Base-by-base conservation (phyloP, 1,140 invertebrate species). In the Pygmarrhopalites habei region DNA sequence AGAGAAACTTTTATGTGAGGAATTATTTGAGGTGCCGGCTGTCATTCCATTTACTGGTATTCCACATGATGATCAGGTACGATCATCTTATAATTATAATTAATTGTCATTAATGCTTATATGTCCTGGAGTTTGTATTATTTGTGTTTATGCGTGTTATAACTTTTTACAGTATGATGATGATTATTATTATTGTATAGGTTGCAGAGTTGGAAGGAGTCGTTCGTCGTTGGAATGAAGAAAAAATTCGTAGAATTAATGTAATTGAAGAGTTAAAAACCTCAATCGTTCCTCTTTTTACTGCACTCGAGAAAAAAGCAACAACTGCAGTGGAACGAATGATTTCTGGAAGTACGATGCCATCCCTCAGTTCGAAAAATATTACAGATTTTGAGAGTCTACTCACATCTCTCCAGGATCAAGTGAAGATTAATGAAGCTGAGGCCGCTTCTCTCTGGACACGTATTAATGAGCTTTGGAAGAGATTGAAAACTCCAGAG, bases 401-500 rank as follows among this genome's bases (percentile, higher is more conserved):
- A 3, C 23, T 57, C 15, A 12, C 17, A 23, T 28, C 15, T 1
- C 10, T 62, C 2, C n/a, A 39, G 3, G 10, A 41, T 17, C 39
- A 67, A 51, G 28, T 64, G 5, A 44, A 47, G 23, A 3, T 2
- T 5, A 61, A 67, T 60, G 15, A n/a, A 15, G 3, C 39, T 25
- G 57, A 60, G 19, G 66, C 57, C 0, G 58, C 51, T 17, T 5
- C 2, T 23, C 23, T 47, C 4, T 64, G 66, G 61, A 35, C 51
- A 43, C 60, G 47, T 23, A 67, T 67, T 57, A 39, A 53, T 17
- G 66, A 67, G 17, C 56, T 67, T n/a, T 67, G 66, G 66, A 59
- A 58, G n/a, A 23, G 66, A 59, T 25, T 67, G 1, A 60, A 49
- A 60, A 58, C 39, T 2, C 49, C 47, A 25, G 66, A 63, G 29